Evolutionary conservation across 23 tunicate genomes (phyloP).

Genomic region (Trididemnum nubilum): DNA sequence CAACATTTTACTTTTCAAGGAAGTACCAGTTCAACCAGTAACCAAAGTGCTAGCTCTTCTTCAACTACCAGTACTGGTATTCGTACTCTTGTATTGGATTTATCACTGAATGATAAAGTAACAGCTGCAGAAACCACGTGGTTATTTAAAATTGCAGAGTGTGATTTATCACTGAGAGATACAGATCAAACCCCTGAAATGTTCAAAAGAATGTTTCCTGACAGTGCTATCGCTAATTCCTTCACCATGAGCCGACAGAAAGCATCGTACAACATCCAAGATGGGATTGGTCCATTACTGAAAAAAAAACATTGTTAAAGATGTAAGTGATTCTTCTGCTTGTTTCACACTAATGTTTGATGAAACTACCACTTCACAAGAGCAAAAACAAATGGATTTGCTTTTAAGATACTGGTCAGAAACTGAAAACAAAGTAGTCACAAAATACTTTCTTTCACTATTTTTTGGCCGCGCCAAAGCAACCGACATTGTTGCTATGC

Average conservation of each 20-base stretch:
- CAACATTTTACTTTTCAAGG: neutral
- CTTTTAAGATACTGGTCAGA: constrained; percentile 7
- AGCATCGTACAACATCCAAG: constrained; percentile 1
- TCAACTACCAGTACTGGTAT: neutral
- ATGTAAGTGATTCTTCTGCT: constrained; percentile 7
- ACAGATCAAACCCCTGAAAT: constrained; percentile 1
- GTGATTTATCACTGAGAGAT: neutral
- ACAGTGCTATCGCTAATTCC: neutral
- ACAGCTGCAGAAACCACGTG: neutral
- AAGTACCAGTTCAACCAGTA: neutral
- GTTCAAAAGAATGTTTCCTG: neutral
- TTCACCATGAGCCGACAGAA: constrained; percentile 16
- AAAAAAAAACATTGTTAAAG: constrained; percentile 8
- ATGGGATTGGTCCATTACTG: constrained; percentile 16
- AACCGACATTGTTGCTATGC: constrained; percentile 8
- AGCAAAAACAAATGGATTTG: constrained; percentile 5
- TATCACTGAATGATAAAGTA: neutral
- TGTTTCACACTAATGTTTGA: neutral
- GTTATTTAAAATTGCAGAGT: neutral
- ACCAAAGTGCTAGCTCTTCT: neutral
- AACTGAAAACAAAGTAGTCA: constrained; percentile 1
- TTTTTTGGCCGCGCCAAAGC: constrained; percentile 15
- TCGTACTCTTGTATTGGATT: neutral
- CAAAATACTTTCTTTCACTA: neutral
- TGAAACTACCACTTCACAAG: constrained; percentile 1